Evolutionary conservation across 2,888 invertebrate genomes (phyloP), one percentile per base, ranked within the genome.

Genomic region (Punctoribates punctum): DNA sequence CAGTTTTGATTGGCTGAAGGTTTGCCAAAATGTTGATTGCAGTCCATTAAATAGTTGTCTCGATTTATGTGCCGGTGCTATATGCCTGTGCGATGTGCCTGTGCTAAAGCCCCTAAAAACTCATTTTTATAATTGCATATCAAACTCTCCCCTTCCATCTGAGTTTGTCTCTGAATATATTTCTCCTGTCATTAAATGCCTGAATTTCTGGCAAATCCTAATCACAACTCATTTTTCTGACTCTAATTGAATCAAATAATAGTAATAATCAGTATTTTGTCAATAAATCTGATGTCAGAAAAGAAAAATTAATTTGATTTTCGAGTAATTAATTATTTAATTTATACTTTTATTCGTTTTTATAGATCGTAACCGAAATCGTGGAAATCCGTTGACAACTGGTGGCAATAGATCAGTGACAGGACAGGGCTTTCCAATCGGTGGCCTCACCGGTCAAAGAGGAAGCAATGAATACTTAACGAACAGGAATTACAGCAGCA

Each of bases 391-490:
- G 20, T 15, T 60, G 60, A 20, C 60, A 60, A 60, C 4, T 60
- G 27, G 25, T 27, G 60, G 60, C 60, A 60, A 60, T 60, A 23
- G 60, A 60, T 60, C 60, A 60, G 9, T 60, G 60, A 27, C 60
- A 25, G 60, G 60, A 60, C 60, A 60, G 29, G 60, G 60, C 60
- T 60, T 60, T 60, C 60, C 60, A 8, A 60, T 60, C 29, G 20
- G 27, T 11, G 13, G 42, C 13, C 60, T 25, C 3, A 60, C 3
- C 60, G 27, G 60, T 4, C 60, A 25, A 15, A 60, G 60, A 60
- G 60, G 60, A 60, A 60, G 60, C 20, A 60, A 60, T 60, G 60
- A 60, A 60, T 60, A 60, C 27, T 60, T 60, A 60, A 20, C 57
- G 13, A n/a, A 9, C 27, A 60, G 60, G 15, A 60, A 60, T 60